Evolutionary conservation across 2,797 vertebrate genomes (phyloP).

Genomic region (Semaprochilodus insignis): DNA sequence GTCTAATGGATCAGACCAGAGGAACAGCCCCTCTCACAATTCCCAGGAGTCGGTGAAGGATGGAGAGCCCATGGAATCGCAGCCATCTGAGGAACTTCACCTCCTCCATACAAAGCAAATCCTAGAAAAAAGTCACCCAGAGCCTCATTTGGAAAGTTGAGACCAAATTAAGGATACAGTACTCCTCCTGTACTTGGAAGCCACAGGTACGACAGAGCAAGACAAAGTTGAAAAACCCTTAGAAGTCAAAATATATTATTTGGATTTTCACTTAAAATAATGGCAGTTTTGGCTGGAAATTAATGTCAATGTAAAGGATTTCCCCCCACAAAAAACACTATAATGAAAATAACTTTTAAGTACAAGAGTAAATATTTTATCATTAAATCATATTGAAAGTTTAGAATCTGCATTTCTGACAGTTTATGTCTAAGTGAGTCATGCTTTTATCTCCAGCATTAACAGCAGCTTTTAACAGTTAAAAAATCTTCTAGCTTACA

Average conservation of each 20-base stretch:
- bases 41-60: conserved; percentile 29
- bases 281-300: no score
- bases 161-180: background rate
- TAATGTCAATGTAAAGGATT: no score
- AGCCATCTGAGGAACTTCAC: conserved; percentile 67
- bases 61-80: conserved; percentile 59
- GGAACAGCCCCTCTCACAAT: conserved; percentile 8
- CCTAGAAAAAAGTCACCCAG: background rate
- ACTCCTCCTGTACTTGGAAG: background rate
- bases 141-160: conserved; percentile 8
- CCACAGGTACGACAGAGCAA: background rate
- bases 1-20: conserved; percentile 49
- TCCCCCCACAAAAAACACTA: no score
- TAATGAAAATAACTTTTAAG: no score
- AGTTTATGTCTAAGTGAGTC: background rate
- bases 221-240: background rate
- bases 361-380: no score
- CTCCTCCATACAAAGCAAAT: conserved; percentile 34
- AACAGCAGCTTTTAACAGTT: no score
- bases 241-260: background rate
- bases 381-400: no score
- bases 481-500: background rate
- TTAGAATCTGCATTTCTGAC: no score
- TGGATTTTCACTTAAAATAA: no score
- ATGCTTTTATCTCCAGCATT: background rate